Percentiles rank a stretch among this genome's conserved stretches.
Conservation (phyloP, 2,797 vertebrate species). For the Crax fasciolata region DNA sequence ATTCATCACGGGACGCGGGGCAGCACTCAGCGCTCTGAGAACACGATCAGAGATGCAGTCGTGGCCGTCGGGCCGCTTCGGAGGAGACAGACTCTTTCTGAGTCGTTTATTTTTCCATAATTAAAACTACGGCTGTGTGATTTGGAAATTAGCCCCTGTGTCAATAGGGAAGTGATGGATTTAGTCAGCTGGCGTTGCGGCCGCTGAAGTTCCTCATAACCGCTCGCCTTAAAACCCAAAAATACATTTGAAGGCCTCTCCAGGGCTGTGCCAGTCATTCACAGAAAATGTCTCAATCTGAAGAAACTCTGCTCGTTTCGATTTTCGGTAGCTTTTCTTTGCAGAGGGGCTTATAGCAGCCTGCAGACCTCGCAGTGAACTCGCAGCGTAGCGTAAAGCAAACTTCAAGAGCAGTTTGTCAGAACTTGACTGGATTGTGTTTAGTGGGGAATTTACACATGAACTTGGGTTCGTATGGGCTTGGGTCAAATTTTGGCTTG, state of each 20-base stretch:
- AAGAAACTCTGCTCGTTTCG: slow-evolving; percentile 21
- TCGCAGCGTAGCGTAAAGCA: neutral
- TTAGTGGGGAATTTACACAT: neutral
- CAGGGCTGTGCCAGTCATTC: slow-evolving; percentile 2
- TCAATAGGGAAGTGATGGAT: slow-evolving; percentile 56
- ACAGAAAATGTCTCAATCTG: neutral
- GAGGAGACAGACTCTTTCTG: slow-evolving; percentile 32
- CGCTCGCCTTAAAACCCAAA: slow-evolving; percentile 26
- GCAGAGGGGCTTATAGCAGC: neutral
- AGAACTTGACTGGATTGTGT: neutral
- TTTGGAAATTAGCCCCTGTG: slow-evolving; percentile 56
- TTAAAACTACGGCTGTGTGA: slow-evolving; percentile 27
- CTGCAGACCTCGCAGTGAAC: slow-evolving; percentile 18
- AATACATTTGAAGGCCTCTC: neutral
- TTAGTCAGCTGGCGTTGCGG: slow-evolving; percentile 54
- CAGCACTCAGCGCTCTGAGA: slow-evolving; percentile 37
- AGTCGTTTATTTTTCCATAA: slow-evolving; percentile 61
- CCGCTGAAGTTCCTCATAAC: slow-evolving; percentile 38
- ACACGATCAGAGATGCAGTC: slow-evolving; percentile 28
- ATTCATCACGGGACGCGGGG: slow-evolving; percentile 12
- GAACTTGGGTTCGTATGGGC: neutral
- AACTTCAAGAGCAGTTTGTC: neutral
- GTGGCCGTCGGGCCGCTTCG: neutral
- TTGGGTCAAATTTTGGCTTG: neutral
- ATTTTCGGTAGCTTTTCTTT: slow-evolving; percentile 35